Evolutionary conservation across 1,140 invertebrate species (phyloP).

Genomic region (Drosophila baimaii): DNA sequence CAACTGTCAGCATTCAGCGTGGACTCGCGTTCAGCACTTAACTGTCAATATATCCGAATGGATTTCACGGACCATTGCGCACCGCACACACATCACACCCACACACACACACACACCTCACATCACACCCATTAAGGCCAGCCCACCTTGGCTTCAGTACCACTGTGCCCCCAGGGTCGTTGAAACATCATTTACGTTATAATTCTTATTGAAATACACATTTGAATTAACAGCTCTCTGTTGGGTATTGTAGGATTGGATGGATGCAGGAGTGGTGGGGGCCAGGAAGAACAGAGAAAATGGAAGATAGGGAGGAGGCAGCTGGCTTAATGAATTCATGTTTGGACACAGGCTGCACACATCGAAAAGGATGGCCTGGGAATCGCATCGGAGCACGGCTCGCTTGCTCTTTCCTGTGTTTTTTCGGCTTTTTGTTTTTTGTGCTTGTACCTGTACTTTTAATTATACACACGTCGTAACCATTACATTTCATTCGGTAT

Average conservation of each 20-base stretch:
- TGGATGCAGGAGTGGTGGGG: slow-evolving; percentile 3
- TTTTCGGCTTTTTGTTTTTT: background rate
- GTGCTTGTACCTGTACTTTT: slow-evolving; percentile 54
- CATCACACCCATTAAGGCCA: slow-evolving; percentile 11
- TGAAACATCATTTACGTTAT: slow-evolving; percentile 72
- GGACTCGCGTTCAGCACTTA: slow-evolving; percentile 24
- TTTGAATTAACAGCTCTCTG: slow-evolving; percentile 57
- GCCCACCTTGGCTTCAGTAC: background rate
- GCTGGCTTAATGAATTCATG: slow-evolving; percentile 77
- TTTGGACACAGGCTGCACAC: slow-evolving; percentile 53
- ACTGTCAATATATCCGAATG: slow-evolving; percentile 52
- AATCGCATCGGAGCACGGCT: slow-evolving; percentile 20
- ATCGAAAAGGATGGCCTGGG: slow-evolving; percentile 27
- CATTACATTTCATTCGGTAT: slow-evolving; percentile 78
- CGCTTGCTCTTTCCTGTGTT: slow-evolving; percentile 12
- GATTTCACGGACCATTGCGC: slow-evolving; percentile 64
- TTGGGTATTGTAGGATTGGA: slow-evolving; percentile 5
- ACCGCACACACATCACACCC: slow-evolving; percentile 3
- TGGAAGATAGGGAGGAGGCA: slow-evolving; percentile 5
- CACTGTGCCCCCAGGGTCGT: slow-evolving; percentile 38
- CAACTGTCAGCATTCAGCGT: slow-evolving; percentile 30
- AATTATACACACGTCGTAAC: slow-evolving; percentile 80
- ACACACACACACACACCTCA: slow-evolving; percentile 3
- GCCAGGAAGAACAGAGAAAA: slow-evolving; percentile 17
- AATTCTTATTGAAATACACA: slow-evolving; percentile 74